phyloP scores from a whole-genome alignment of 2,797 vertebrate genomes.

The Eupleurogrammus muticus region DNA sequence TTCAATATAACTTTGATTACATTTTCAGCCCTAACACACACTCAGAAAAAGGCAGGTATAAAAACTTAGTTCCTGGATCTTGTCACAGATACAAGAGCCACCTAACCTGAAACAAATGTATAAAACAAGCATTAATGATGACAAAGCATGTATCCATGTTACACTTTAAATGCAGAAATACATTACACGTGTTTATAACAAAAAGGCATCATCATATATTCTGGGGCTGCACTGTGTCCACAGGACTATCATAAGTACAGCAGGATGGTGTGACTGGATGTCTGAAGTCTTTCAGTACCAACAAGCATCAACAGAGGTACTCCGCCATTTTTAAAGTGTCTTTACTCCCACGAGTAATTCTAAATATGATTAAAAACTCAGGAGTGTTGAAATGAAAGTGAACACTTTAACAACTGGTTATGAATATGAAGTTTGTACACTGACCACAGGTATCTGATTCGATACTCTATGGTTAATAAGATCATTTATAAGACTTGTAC shows the following conservation, averaged over 20 bases:
- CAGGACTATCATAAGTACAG: slow-evolving; percentile 38
- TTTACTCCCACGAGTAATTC: slow-evolving; percentile 1
- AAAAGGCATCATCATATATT: slow-evolving; percentile 39
- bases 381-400: neutral
- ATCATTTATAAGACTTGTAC: slow-evolving; percentile 5
- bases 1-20: too few relatives aligned
- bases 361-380: slow-evolving; percentile 6
- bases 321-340: slow-evolving; percentile 4
- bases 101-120: slow-evolving; percentile 18
- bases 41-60: slow-evolving; percentile 3
- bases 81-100: slow-evolving; percentile 16
- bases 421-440: slow-evolving; percentile 22
- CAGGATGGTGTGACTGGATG: slow-evolving; percentile 13
- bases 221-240: slow-evolving; percentile 53
- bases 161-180: slow-evolving; percentile 28
- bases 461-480: slow-evolving; percentile 9
- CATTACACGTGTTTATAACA: slow-evolving; percentile 36
- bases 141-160: slow-evolving; percentile 15
- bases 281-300: slow-evolving; percentile 23
- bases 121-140: slow-evolving; percentile 21
- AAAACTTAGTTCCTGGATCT: slow-evolving; percentile 10
- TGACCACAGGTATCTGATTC: slow-evolving; percentile 9
- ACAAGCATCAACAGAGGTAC: slow-evolving; percentile 10
- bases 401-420: slow-evolving; percentile 7
- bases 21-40: neutral